phyloP scores from a whole-genome alignment of 2,888 invertebrate genomes.

The Drosophila conformis region DNA sequence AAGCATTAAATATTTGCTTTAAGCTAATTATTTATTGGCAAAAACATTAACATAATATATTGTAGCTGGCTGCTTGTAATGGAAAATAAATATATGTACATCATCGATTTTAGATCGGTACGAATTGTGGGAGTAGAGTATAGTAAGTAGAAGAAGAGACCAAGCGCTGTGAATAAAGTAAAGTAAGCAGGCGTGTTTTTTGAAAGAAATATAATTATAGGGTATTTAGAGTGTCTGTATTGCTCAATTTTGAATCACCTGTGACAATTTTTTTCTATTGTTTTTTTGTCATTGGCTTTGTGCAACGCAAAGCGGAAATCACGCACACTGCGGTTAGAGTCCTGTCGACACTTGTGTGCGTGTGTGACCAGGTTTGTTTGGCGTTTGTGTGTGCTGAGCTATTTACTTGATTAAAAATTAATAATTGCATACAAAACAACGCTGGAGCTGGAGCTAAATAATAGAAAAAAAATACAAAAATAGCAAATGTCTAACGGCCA shows the following conservation, averaged over 20 bases:
- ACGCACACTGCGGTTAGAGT: slow-evolving; percentile 66
- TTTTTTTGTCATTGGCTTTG: slow-evolving; percentile 56
- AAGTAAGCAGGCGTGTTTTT: not conserved
- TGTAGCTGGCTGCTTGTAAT: not conserved
- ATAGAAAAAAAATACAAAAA: slow-evolving; percentile 12
- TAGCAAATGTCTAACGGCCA: slow-evolving; percentile 50
- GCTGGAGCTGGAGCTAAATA: slow-evolving; percentile 5
- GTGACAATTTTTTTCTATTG: slow-evolving; percentile 25
- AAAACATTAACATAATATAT: not conserved
- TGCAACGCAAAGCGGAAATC: slow-evolving; percentile 65
- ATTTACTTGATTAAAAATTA: slow-evolving; percentile 78
- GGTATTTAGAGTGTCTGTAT: slow-evolving; percentile 1
- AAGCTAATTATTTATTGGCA: not conserved
- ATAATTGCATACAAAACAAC: slow-evolving; percentile 64
- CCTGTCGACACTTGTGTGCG: slow-evolving; percentile 39
- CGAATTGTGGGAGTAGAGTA: not conserved
- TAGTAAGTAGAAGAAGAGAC: too few relatives aligned
- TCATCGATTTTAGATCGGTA: not conserved
- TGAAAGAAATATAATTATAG: not conserved
- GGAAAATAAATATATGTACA: too few relatives aligned
- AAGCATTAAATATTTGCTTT: not conserved
- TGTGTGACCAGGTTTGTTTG: slow-evolving; percentile 16
- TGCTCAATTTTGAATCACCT: slow-evolving; percentile 1
- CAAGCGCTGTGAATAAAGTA: too few relatives aligned
- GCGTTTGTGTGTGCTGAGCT: slow-evolving; percentile 48